Percentiles rank a stretch among this genome's conserved stretches.
phyloP scores from a whole-genome alignment of 2,888 invertebrate species.

The Terebella lapidaria region DNA sequence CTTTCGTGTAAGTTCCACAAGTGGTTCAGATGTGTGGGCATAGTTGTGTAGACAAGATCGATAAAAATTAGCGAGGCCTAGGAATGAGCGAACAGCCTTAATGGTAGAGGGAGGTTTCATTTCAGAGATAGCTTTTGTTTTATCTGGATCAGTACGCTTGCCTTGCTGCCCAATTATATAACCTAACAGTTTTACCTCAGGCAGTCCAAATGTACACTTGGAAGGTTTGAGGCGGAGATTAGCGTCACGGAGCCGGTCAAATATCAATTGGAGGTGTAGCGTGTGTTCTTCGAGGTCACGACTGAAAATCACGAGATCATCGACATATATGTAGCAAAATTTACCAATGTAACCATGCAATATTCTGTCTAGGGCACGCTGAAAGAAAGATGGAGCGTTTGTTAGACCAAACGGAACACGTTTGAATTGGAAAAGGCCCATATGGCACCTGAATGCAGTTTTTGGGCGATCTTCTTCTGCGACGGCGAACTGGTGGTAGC shows the following conservation, averaged over 20 bases:
- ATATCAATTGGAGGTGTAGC: neutral
- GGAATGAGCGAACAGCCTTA: neutral
- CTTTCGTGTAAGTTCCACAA: neutral
- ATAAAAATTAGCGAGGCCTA: no score
- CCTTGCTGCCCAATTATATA: neutral
- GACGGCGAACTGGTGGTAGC: constrained; percentile 3
- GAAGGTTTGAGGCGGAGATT: neutral
- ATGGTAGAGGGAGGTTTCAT: neutral
- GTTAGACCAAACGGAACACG: no score
- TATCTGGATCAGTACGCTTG: neutral
- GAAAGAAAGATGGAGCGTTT: constrained; percentile 1
- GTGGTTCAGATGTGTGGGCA: constrained; percentile 3
- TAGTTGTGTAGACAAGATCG: constrained; percentile 2
- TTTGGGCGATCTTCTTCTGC: neutral
- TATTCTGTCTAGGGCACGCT: neutral
- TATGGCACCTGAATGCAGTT: constrained; percentile 8
- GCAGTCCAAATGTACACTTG: neutral
- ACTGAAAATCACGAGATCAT: neutral
- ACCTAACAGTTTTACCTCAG: neutral
- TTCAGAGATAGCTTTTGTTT: neutral
- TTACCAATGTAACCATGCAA: neutral
- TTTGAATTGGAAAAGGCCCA: neutral
- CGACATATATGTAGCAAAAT: no score
- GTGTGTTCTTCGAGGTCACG: neutral
- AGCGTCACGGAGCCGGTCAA: neutral